Conservation (phyloP, 2,797 vertebrate species). For the Scarus forsteni region DNA sequence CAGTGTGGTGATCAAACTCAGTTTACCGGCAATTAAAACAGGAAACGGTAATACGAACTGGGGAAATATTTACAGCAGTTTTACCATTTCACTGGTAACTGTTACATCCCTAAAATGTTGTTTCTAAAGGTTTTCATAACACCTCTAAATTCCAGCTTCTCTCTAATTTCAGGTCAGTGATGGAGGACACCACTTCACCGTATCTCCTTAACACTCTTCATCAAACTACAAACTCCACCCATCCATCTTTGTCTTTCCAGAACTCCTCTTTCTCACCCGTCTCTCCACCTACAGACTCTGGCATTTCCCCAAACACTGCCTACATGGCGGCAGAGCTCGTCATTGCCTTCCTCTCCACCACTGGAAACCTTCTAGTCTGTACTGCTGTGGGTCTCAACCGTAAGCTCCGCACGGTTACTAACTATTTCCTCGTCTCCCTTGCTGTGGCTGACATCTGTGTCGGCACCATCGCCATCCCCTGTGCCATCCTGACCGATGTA, state of each 20-base stretch:
- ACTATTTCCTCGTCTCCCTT: slow-evolving; percentile 87
- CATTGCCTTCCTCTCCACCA: slow-evolving; percentile 82
- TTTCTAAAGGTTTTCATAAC: too few relatives aligned
- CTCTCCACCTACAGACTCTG: not conserved
- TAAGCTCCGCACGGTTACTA: slow-evolving; percentile 83
- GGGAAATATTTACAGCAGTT: too few relatives aligned
- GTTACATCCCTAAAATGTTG: too few relatives aligned
- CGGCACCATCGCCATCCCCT: slow-evolving; percentile 85
- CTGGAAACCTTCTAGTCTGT: slow-evolving; percentile 84
- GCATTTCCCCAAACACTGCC: slow-evolving; percentile 67
- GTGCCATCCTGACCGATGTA: slow-evolving; percentile 83
- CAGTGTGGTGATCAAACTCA: too few relatives aligned
- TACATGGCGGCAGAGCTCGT: slow-evolving; percentile 82
- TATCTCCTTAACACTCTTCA: slow-evolving; percentile 12
- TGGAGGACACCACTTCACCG: slow-evolving; percentile 28
- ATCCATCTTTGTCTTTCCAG: not conserved
- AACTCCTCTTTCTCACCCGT: slow-evolving; percentile 3
- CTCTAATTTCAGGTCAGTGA: slow-evolving; percentile 34
- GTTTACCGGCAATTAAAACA: too few relatives aligned
- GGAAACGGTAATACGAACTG: too few relatives aligned
- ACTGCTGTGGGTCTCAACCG: slow-evolving; percentile 78
- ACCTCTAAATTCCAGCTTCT: not conserved
- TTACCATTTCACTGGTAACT: too few relatives aligned
- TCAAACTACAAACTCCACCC: slow-evolving; percentile 8
- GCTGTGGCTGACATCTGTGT: slow-evolving; percentile 85